Base-by-base conservation (phyloP, 2,797 vertebrate species). In the Ctenosaura bakeri region DNA sequence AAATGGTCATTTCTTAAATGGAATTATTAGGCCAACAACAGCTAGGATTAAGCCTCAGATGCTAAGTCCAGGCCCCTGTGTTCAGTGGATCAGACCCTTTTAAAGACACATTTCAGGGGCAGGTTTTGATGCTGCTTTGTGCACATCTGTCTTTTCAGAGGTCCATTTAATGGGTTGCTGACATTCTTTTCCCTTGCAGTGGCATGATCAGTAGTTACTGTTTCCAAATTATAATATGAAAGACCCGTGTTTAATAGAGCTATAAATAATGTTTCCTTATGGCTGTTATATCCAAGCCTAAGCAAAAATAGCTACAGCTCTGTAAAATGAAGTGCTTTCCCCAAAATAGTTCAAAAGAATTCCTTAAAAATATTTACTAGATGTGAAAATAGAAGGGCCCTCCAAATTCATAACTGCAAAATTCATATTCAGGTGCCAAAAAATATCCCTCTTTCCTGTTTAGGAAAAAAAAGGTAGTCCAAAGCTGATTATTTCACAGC, bases 181-280 rank as follows among this genome's bases (percentile, higher is more conserved):
- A 93, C 89, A 35, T 89, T 69, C 94, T 89, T 82, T 42, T 59
- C 62, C 24, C 3, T 35, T 92, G 90, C 90, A 22, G 62, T 95
- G 94, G 92, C 93, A 91, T 93, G 92, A 92, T 94, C 90, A 92
- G 91, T 88, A 52, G 93, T 94, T 96, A 92, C 91, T 94, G 92
- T 93, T 95, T 93, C 88, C 88, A 89, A 92, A 93, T 94, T 92
- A 89, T 91, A 94, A 93, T 92, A 95, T 92, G 92, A 95, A 94
- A 95, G 94, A 93, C 91, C 92, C 93, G 90, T 64, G 38, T 85
- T 94, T 91, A 90, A 90, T 88, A 88, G 92, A 0, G 52, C 92
- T 94, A 94, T 94, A 95, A 95, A 95, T 95, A 95, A 94, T 93
- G 95, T 94, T 95, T 95, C 94, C 89, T 88, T 94, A 92, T 74